Conservation (phyloP, 1,140 invertebrate species). For the Panagrolaimus sp. region DNA sequence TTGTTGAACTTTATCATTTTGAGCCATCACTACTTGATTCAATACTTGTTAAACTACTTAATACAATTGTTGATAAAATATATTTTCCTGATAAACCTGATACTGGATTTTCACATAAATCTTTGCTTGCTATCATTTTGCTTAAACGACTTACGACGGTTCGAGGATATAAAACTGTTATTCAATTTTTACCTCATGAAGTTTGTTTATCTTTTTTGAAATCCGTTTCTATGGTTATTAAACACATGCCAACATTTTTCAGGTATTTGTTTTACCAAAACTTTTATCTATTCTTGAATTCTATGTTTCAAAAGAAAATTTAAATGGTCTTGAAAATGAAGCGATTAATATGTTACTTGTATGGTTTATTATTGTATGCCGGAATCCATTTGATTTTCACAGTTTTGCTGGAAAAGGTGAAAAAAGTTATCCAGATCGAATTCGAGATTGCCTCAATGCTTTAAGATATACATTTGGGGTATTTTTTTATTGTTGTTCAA, state of each 20-base stretch:
- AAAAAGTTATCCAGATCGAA: not conserved
- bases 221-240: not conserved
- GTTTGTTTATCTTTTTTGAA: not conserved
- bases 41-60: not conserved
- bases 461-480: not conserved
- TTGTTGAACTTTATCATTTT: not conserved
- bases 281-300: not conserved
- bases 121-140: not conserved
- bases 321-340: slow-evolving; percentile 7
- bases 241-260: not conserved
- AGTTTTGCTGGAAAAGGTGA: not conserved
- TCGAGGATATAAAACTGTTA: slow-evolving; percentile 3
- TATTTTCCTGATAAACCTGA: not conserved
- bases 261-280: slow-evolving; percentile 13
- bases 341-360: slow-evolving; percentile 26
- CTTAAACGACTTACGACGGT: not conserved
- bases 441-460: not conserved
- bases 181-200: slow-evolving; percentile 11
- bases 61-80: not conserved
- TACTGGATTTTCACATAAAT: not conserved
- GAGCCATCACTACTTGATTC: not conserved
- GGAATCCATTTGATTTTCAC: slow-evolving; percentile 45
- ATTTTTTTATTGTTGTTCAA: too few species aligned
- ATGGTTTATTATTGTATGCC: slow-evolving; percentile 43
- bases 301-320: not conserved